A percentile compares a stretch with the other conserved stretches of the same genome.
Evolutionary conservation across 2,888 invertebrate genomes (phyloP).

Genomic region (Catonia carolina): DNA sequence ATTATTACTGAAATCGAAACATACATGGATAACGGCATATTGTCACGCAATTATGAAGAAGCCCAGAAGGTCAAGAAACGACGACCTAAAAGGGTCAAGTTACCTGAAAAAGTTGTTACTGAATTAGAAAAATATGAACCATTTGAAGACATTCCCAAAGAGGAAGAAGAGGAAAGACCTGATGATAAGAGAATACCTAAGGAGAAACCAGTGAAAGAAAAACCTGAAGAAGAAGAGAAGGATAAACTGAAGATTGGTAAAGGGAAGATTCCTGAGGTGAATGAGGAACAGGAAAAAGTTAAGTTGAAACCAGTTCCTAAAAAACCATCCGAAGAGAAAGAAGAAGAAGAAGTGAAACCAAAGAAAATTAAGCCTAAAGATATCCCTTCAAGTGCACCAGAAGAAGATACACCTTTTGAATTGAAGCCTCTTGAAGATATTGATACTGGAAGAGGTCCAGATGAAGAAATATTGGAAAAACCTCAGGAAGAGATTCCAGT

Average conservation of each 20-base stretch:
- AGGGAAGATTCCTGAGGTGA: slow-evolving; percentile 44
- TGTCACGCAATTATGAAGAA: slow-evolving; percentile 38
- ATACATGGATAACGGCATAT: slow-evolving; percentile 36
- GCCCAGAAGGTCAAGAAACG: slow-evolving; percentile 36
- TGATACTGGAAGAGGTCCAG: slow-evolving; percentile 37
- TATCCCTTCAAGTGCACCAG: slow-evolving; percentile 34
- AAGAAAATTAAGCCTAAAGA: slow-evolving; percentile 35
- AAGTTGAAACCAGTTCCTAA: slow-evolving; percentile 44
- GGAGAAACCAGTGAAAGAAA: background rate
- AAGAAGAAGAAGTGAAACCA: slow-evolving; percentile 39
- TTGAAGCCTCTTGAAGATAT: slow-evolving; percentile 34
- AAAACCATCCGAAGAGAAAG: slow-evolving; percentile 39
- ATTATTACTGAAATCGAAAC: slow-evolving; percentile 39
- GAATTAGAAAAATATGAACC: slow-evolving; percentile 17
- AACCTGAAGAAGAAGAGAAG: slow-evolving; percentile 44
- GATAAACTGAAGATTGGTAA: slow-evolving; percentile 47
- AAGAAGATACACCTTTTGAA: slow-evolving; percentile 26
- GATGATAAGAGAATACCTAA: background rate
- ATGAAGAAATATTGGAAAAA: slow-evolving; percentile 27
- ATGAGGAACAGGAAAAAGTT: slow-evolving; percentile 41
- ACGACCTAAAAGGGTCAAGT: slow-evolving; percentile 32
- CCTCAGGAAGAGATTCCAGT: slow-evolving; percentile 26
- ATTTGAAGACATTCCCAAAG: no score
- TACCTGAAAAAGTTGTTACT: slow-evolving; percentile 33
- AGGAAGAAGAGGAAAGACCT: slow-evolving; percentile 24